Percentiles rank a stretch among this genome's conserved stretches.
These are phyloP conservation scores for Mantis religiosa DNA, from an alignment of 2,888 invertebrate species.

Conservation along the genomic window DNA sequence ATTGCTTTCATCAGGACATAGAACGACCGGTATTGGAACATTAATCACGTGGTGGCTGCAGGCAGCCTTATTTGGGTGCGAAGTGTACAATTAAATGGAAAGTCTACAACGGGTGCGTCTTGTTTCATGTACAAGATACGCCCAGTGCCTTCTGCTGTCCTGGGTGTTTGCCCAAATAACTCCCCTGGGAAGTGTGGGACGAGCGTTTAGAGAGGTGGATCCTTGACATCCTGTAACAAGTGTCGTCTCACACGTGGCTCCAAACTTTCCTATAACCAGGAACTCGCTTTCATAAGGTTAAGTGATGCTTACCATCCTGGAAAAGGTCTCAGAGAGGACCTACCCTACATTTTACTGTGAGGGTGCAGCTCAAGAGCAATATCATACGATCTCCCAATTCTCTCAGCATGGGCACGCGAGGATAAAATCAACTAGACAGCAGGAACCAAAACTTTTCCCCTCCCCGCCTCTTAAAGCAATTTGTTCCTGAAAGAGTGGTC, in stretches of 20 bases:
- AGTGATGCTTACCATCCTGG: not conserved
- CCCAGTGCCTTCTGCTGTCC: not conserved
- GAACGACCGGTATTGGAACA: not conserved
- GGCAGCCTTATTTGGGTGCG: not conserved
- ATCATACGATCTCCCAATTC: not conserved
- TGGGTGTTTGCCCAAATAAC: not conserved
- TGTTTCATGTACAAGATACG: not conserved
- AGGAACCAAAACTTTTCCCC: not conserved
- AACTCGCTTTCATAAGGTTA: not conserved
- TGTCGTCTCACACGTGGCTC: not conserved
- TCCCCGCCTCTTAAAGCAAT: not conserved
- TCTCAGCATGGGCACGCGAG: not conserved
- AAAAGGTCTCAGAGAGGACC: too few species aligned
- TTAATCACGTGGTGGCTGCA: not conserved
- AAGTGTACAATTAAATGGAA: not conserved
- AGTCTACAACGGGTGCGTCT: not conserved
- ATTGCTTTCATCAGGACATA: not conserved
- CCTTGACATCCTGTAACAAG: not conserved
- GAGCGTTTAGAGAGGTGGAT: not conserved
- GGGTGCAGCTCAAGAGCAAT: not conserved
- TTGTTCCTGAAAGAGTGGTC: not conserved
- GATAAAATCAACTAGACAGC: too few species aligned
- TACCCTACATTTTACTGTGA: not conserved
- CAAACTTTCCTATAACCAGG: not conserved
- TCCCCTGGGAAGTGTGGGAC: not conserved